Base-by-base conservation (phyloP, 2,113 vertebrate species). In the Pavo muticus region DNA sequence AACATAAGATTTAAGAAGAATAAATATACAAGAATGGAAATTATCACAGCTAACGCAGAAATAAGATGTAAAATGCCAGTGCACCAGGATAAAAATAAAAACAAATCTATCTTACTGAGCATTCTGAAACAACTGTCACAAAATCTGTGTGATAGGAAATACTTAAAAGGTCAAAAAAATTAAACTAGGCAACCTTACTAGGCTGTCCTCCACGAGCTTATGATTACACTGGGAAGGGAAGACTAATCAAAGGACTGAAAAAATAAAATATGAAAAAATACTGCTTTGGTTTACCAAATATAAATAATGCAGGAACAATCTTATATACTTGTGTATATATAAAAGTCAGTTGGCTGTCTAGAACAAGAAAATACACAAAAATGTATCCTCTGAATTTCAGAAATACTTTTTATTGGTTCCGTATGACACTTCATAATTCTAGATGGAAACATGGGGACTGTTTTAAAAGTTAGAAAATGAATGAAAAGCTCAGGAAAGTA, bases 21-120 rank as follows among this genome's bases (percentile, higher is more conserved):
- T 90, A 90, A 77, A 86, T 80, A 9, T 88, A 73, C 54, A 77
- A 14, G 88, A 61, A 77, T 73, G 7, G 79, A 92, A 86, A 63
- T 65, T 86, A 72, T 20, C 17, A 14, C 20, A 39, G 15, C 24
- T 85, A 70, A 16, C 29, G 40, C 3, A 52, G 54, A 85, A 77
- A 86, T 65, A 90, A 85, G 69, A 45, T 13, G 25, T 16, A 85
- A 67, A 77, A 23, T 2, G 17, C 18, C 3, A 61, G 14, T 73
- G 14, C 14, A 67, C 13, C 76, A 50, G 76, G 84, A 85, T 83
- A 73, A 82, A 35, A 14, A 54, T 54, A 54, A 44, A 25, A 91
- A 88, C 2, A 68, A 52, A 87, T 91, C 6, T 47, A 16, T 75
- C 19, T 65, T 69, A 27, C 54, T 57, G 21, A 69, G 12, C 81